These are phyloP conservation scores for Oscheius sp. DNA, from an alignment of 2,888 invertebrate genomes.

Conservation along the genomic window DNA sequence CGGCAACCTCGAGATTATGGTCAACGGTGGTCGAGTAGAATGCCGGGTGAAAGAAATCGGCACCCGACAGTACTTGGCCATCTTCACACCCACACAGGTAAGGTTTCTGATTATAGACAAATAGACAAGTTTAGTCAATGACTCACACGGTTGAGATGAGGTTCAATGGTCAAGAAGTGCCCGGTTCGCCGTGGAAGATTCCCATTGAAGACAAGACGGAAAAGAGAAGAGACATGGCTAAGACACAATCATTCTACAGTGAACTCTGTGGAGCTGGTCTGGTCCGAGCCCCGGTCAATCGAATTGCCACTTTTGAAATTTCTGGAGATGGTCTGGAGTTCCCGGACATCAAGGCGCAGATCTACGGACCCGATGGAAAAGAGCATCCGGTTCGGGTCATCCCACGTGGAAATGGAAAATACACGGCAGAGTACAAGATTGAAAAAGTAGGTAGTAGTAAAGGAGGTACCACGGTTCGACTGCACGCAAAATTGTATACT, in stretches of 20 bases:
- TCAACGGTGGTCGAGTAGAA: constrained; percentile 92
- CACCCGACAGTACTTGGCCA: constrained; percentile 85
- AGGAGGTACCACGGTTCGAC: no score
- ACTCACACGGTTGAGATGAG: constrained; percentile 91
- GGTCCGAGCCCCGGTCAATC: constrained; percentile 80
- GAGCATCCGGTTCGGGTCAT: constrained; percentile 85
- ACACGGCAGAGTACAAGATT: constrained; percentile 89
- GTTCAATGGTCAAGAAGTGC: constrained; percentile 80
- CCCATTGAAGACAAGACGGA: constrained; percentile 53
- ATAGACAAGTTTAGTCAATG: constrained; percentile 78
- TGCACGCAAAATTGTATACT: no score
- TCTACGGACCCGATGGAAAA: constrained; percentile 83
- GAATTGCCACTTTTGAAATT: constrained; percentile 56
- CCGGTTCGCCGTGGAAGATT: constrained; percentile 57
- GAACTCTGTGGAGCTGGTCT: constrained; percentile 73
- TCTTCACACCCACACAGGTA: constrained; percentile 88
- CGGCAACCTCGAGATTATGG: constrained; percentile 93
- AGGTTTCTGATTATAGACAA: not conserved
- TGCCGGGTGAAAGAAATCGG: constrained; percentile 90
- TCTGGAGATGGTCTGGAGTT: constrained; percentile 59
- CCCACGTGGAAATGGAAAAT: constrained; percentile 85
- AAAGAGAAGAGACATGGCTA: constrained; percentile 53
- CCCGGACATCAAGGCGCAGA: constrained; percentile 56
- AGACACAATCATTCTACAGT: constrained; percentile 61
- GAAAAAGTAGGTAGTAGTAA: constrained; percentile 74